Evolutionary conservation across 2,797 vertebrate genomes (phyloP).

Genomic region (Tauraco hartlaubi): DNA sequence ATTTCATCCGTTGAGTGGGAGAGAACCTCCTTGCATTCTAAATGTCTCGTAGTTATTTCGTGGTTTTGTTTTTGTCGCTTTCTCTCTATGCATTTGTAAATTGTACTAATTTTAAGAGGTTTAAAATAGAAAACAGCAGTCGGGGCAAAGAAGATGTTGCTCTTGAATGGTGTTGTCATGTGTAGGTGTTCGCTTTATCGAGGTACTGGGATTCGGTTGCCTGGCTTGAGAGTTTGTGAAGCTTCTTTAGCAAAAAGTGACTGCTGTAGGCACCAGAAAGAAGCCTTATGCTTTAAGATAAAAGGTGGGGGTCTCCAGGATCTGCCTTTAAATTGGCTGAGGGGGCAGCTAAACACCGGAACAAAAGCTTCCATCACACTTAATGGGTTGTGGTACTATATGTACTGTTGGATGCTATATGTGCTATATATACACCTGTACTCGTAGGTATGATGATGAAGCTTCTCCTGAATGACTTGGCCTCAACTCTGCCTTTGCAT

Average conservation of each 20-base stretch:
- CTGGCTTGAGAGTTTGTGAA: neutral
- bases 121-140: neutral
- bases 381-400: neutral
- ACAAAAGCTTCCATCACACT: neutral
- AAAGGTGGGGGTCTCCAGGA: neutral
- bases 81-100: neutral
- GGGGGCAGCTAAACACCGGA: neutral
- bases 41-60: neutral
- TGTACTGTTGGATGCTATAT: too few relatives aligned
- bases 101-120: neutral
- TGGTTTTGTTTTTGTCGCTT: neutral
- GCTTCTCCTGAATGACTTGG: neutral
- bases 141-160: neutral
- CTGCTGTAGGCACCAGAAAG: neutral
- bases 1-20: neutral
- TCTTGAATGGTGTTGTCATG: neutral
- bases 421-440: too few relatives aligned
- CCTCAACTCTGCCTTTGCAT: neutral
- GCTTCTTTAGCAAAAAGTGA: neutral
- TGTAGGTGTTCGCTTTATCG: neutral
- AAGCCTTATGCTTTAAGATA: neutral
- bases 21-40: constrained; percentile 24
- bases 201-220: neutral
- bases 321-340: neutral
- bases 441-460: neutral